Base-by-base conservation (phyloP, 2,888 invertebrate genomes). In the Lasioglossum oenotherae region DNA sequence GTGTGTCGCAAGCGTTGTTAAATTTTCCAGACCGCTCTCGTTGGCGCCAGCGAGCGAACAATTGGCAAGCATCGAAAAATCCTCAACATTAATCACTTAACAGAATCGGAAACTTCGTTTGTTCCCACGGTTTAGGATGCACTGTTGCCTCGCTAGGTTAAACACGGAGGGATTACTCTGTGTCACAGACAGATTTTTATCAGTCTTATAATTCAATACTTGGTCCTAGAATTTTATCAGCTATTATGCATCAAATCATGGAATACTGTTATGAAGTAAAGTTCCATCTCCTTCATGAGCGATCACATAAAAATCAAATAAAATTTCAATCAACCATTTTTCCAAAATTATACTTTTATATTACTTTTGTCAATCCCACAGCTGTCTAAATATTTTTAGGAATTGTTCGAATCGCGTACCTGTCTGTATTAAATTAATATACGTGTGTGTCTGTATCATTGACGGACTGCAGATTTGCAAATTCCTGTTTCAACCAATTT, bases 1-100 rank as follows among this genome's bases (percentile, higher is more conserved):
- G 72, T 71, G 75, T 71, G 71, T 69, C 16, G 75, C 53, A 71
- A 38, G 19, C 64, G 69, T 31, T 78, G 72, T 84, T 75, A 53
- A 84, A 84, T 78, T 75, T 75, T 53, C 27, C 64, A 41, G 64
- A 16, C 27, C 4, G 38, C n/a, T 8, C 57, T n/a, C 19, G 53
- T 5, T 3, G 19, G 16, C 5, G 14, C 19, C 16, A 16, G 12
- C 16, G 49, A n/a, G 31, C 23, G 53, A 64, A 38, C 44, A 64
- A 82, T 67, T 67, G 31, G 31, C 73, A 35, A 46, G 23, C 31
- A 38, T n/a, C 35, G 44, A 14, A n/a, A 67, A 3, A 10, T 72
- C n/a, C 38, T 53, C 31, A 35, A 31, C 12, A 71, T 49, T 78
- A 49, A 71, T 71, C 53, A 69, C 69, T 53, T 38, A 38, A 38